Evolutionary conservation across 2,888 invertebrate genomes (phyloP).

Genomic region (Aspidapion aeneum): DNA sequence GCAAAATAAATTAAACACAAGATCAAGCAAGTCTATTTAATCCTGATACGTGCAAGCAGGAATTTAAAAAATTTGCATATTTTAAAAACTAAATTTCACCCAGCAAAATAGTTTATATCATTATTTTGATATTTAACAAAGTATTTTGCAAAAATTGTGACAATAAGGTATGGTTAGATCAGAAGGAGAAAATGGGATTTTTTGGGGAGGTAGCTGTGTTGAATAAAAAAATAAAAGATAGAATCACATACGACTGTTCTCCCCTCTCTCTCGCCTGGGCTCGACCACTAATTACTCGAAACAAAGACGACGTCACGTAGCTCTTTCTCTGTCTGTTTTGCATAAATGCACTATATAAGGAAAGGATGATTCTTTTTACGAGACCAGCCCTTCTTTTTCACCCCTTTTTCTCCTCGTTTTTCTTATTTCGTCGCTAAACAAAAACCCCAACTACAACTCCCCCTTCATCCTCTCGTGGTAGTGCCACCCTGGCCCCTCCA

Average conservation of each 20-base stretch:
- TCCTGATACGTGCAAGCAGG: background rate
- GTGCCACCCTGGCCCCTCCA: slow-evolving; percentile 9
- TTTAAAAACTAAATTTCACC: background rate
- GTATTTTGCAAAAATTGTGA: background rate
- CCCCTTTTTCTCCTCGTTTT: slow-evolving; percentile 36
- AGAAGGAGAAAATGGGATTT: background rate
- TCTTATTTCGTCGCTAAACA: slow-evolving; percentile 36
- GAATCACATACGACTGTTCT: slow-evolving; percentile 47
- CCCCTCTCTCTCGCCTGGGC: slow-evolving; percentile 42
- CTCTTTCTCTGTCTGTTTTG: slow-evolving; percentile 42
- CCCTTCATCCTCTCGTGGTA: slow-evolving; percentile 14
- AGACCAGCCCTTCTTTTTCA: slow-evolving; percentile 40
- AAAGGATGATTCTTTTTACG: slow-evolving; percentile 38
- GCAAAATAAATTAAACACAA: background rate
- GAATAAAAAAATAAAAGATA: slow-evolving; percentile 10
- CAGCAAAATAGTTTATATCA: no score
- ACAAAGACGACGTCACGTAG: slow-evolving; percentile 35
- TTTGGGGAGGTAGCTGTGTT: background rate
- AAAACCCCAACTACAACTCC: slow-evolving; percentile 29
- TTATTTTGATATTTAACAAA: no score
- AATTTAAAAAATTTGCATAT: background rate
- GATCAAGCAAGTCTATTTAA: background rate
- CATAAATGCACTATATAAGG: slow-evolving; percentile 47
- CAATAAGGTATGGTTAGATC: background rate
- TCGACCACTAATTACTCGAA: slow-evolving; percentile 50